Conservation (phyloP, 2,797 vertebrate species). For the Geotria australis region DNA sequence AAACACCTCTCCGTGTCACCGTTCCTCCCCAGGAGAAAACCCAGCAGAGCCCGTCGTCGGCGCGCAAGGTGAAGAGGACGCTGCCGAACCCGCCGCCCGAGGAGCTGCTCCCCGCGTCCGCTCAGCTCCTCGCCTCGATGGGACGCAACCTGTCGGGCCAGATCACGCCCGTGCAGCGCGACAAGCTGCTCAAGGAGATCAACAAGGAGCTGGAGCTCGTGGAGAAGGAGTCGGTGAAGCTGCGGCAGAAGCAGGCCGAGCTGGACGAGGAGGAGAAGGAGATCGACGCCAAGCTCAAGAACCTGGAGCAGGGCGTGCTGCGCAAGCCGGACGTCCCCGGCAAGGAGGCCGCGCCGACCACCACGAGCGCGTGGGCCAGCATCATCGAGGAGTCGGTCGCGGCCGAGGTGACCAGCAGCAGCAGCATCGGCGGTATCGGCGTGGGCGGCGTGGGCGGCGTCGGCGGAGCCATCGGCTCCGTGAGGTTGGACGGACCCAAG, state of each 20-base stretch:
- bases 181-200: slow-evolving; percentile 61
- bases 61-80: slow-evolving; percentile 91
- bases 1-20: too few species aligned
- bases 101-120: slow-evolving; percentile 12
- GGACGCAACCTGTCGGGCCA: neutral
- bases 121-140: neutral
- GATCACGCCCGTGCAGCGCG: slow-evolving; percentile 4
- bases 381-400: neutral
- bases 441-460: neutral
- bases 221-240: slow-evolving; percentile 84
- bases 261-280: slow-evolving; percentile 97
- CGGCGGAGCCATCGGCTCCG: neutral
- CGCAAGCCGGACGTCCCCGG: slow-evolving; percentile 82
- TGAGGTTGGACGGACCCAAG: neutral
- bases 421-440: neutral
- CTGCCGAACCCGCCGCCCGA: slow-evolving; percentile 93
- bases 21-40: neutral
- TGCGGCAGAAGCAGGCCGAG: slow-evolving; percentile 90
- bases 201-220: slow-evolving; percentile 83
- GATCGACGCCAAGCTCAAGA: slow-evolving; percentile 89
- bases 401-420: neutral
- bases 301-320: slow-evolving; percentile 73
- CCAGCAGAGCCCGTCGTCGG: slow-evolving; percentile 52
- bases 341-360: slow-evolving; percentile 13
- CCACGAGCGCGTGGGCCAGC: neutral